Base-by-base conservation (phyloP, 1,140 invertebrate genomes). In the Augochlora pura region DNA sequence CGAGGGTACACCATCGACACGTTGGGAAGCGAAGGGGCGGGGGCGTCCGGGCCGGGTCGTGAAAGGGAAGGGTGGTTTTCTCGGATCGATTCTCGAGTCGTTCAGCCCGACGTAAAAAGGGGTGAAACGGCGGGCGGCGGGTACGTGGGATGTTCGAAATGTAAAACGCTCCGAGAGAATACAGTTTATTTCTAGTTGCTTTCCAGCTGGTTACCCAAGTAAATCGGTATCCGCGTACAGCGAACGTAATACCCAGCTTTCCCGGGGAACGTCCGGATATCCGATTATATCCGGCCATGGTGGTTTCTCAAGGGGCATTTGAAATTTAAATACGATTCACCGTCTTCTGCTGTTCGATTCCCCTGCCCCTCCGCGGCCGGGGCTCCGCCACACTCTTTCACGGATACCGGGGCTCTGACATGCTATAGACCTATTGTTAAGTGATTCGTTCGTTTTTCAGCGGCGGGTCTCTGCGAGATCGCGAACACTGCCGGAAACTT, bases 311-410 rank as follows among this genome's bases (percentile, higher is more conserved):
- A 66, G 77, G 65, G 80, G 78, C 84, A 91, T 89, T 88, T 90
- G 83, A 93, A 92, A 90, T 91, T 92, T 90, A 90, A 93, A 91
- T 91, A 85, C 86, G 89, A 89, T 76, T 78, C 67, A 77, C 77
- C 81, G 27, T 83, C 69, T 71, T 59, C 54, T 25, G 18, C 46
- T 27, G 70, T 80, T 81, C 84, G 77, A 84, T 75, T 65, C 62
- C 27, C 67, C 54, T 64, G 60, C 57, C 54, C 54, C 21, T 18
- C 16, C 16, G 10, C 49, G 12, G 5, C 16, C 49, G 14, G 14
- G 18, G 49, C 49, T 42, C 32, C 32, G 14, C 23, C 25, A 39
- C 25, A 39, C 69, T 60, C 49, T n/a, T 63, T 46, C 46, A 42
- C 52, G 16, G 42, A 32, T 16, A 32, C 23, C 66, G 23, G 23